Percentiles rank a stretch among this genome's conserved stretches.
These are phyloP conservation scores for Excalfactoria chinensis DNA, from an alignment of 2,113 vertebrate genomes.

Conservation along the genomic window DNA sequence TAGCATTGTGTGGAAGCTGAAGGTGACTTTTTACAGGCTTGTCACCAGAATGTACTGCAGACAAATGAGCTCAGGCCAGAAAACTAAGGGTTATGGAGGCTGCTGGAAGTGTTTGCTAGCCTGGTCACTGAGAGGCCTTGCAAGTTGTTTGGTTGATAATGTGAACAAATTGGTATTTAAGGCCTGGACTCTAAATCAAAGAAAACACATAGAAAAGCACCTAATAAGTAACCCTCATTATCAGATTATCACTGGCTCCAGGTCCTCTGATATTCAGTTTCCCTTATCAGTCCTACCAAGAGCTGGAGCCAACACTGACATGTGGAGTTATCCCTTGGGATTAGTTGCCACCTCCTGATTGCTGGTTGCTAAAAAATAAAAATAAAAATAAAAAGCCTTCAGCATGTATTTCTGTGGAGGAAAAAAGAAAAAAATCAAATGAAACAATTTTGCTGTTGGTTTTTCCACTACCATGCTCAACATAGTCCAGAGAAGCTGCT, in stretches of 20 bases:
- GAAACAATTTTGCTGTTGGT: neutral
- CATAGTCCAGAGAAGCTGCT: neutral
- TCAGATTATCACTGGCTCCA: constrained; percentile 26
- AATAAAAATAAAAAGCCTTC: neutral
- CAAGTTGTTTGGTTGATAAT: constrained; percentile 2
- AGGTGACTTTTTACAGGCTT: constrained; percentile 41
- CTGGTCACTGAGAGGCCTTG: neutral
- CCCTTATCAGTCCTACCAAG: constrained; percentile 30
- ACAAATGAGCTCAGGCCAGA: neutral
- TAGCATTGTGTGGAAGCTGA: neutral
- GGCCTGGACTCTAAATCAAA: neutral
- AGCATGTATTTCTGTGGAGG: neutral
- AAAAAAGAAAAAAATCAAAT: neutral
- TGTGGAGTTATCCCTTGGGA: neutral
- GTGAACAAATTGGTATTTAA: constrained; percentile 44
- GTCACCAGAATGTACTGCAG: neutral
- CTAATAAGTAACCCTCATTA: constrained; percentile 43
- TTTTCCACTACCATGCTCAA: neutral
- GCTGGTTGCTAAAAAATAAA: neutral
- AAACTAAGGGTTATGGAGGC: neutral
- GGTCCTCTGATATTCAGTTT: neutral
- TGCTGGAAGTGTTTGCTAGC: neutral
- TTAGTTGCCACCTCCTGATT: neutral
- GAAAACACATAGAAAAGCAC: neutral
- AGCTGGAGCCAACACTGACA: neutral